Percentiles rank a stretch among this genome's conserved stretches.
These are phyloP conservation scores for Drosophila greeni DNA, from an alignment of 2,888 invertebrate genomes.

Conservation along the genomic window DNA sequence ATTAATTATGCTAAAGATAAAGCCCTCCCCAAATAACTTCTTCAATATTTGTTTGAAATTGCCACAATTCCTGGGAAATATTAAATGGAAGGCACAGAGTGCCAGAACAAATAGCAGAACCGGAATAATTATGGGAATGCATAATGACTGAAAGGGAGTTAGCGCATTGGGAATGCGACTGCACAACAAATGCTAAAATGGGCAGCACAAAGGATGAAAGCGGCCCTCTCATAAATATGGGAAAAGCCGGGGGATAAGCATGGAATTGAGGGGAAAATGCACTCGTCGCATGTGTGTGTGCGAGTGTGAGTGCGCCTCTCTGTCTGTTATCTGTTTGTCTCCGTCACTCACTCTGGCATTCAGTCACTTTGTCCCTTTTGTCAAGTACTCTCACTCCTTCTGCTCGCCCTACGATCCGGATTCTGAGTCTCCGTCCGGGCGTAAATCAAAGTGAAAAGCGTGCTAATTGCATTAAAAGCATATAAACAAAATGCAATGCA, in stretches of 20 bases:
- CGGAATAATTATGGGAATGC: constrained; percentile 16
- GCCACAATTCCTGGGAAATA: too few relatives aligned
- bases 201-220: constrained; percentile 68
- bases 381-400: constrained; percentile 50
- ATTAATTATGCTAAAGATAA: too few relatives aligned
- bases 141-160: constrained; percentile 24
- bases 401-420: constrained; percentile 25
- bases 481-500: constrained; percentile 74
- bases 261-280: constrained; percentile 16
- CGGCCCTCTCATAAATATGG: constrained; percentile 65
- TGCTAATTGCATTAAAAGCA: constrained; percentile 74
- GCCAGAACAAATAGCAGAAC: neutral
- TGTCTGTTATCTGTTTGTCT: constrained; percentile 32
- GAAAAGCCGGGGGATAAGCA: constrained; percentile 3
- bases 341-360: constrained; percentile 34
- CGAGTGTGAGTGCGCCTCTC: constrained; percentile 9
- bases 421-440: constrained; percentile 51
- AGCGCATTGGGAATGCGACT: constrained; percentile 27
- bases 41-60: neutral
- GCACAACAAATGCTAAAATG: constrained; percentile 46
- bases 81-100: constrained; percentile 1
- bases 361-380: constrained; percentile 39
- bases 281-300: constrained; percentile 30
- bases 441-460: constrained; percentile 74
- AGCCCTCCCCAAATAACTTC: too few relatives aligned